Base-by-base conservation (phyloP, 2,113 vertebrate genomes). In the Ginglymostoma cirratum region DNA sequence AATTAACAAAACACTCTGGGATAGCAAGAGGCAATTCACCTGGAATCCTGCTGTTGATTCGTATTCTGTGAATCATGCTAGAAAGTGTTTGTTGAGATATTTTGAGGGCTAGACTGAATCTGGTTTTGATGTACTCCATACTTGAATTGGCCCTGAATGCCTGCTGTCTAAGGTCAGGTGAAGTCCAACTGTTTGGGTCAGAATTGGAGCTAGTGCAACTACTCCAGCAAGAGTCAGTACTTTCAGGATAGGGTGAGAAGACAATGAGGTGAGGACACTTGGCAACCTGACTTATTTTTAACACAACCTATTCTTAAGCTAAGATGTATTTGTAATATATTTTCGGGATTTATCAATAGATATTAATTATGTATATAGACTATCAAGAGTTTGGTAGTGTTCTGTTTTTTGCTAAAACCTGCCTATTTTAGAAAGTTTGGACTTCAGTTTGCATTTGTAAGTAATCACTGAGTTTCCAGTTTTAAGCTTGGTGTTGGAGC, bases 371-470 rank as follows among this genome's bases (percentile, higher is more conserved):
- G 66, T 72, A 70, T 95, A 48, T 70, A 95, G 42, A 30, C 15
- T 95, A 95, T 72, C 67, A 45, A 45, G 45, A 70, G 3, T 34
- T 67, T 72, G 67, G 61, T 89, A 48, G 85, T 21, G 8, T 38
- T 38, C 45, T 94, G 48, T 94, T 69, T 70, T 94, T 69, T 69
- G 94, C 72, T 48, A 34, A 95, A 95, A 72, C 14, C 69, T 70
- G 93, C 38, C 42, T 8, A 67, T 48, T 72, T 72, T 48, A 34
- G 21, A 42, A 42, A 95, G 45, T 76, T 95, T 52, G 48, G 5
- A 95, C 70, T 34, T 52, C 69, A 34, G 24, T 95, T 95, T 72
- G 94, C 21, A 72, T 72, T 95, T 95, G 93, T 48, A 19, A 48
- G 10, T 61, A 90, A 90, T 90, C 80, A 83, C 4, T 72, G 94